phyloP scores from a whole-genome alignment of 2,888 invertebrate species.

The Calliphora vomitoria region DNA sequence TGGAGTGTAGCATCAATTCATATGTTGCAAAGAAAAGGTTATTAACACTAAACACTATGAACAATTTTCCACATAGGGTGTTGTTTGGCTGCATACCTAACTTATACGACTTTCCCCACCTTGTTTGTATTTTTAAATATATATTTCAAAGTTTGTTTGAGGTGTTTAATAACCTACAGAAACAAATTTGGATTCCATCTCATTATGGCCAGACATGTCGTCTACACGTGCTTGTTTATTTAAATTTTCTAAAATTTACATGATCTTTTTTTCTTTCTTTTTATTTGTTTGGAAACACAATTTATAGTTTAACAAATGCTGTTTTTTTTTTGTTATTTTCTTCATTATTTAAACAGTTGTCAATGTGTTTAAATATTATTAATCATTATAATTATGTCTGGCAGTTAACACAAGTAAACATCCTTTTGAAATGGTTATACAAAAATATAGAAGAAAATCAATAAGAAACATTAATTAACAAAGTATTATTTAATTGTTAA shows the following conservation, averaged over 20 bases:
- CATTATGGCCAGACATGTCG: conserved; percentile 1
- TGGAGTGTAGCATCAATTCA: no score
- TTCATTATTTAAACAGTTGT: conserved; percentile 40
- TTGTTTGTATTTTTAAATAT: background rate
- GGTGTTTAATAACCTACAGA: background rate
- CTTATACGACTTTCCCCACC: background rate
- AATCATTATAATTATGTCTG: conserved; percentile 43
- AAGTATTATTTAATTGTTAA: background rate
- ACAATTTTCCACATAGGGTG: background rate
- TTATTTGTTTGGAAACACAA: background rate
- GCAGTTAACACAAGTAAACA: conserved; percentile 14
- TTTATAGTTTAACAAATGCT: conserved; percentile 31
- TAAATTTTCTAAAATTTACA: conserved; percentile 10
- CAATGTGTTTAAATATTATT: conserved; percentile 18
- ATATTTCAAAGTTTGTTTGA: background rate
- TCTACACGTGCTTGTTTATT: conserved; percentile 33
- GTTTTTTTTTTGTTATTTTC: background rate
- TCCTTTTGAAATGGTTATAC: background rate
- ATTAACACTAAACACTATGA: background rate
- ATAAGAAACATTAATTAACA: background rate
- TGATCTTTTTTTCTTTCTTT: background rate
- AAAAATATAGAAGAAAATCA: background rate
- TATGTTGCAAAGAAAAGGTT: background rate
- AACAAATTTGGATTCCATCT: background rate
- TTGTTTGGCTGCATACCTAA: background rate